These are phyloP conservation scores for Hydrolagus affinis DNA, from an alignment of 2,113 vertebrate species.

Conservation along the genomic window DNA sequence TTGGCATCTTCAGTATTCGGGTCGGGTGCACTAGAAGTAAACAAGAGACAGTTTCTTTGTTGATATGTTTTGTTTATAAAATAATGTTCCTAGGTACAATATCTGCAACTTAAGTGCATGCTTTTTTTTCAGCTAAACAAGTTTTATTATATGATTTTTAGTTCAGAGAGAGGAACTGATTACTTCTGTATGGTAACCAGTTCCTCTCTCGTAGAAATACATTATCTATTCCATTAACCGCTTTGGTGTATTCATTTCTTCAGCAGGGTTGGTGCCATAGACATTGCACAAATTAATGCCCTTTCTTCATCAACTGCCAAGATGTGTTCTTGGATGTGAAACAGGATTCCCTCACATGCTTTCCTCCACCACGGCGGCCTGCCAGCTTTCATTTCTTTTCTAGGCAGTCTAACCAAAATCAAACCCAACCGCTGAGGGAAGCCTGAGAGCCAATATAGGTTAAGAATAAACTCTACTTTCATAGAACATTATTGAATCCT, in stretches of 20 bases:
- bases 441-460: not conserved
- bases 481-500: not conserved
- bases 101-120: not conserved
- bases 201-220: too few relatives aligned
- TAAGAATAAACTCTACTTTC: not conserved
- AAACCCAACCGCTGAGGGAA: not conserved
- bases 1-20: slow-evolving; percentile 60
- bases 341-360: not conserved
- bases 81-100: not conserved
- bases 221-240: not conserved
- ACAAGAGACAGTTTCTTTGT: not conserved
- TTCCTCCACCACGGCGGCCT: too few relatives aligned
- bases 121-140: not conserved
- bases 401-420: not conserved
- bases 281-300: not conserved
- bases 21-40: slow-evolving; percentile 65
- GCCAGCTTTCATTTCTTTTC: too few relatives aligned
- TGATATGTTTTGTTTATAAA: not conserved
- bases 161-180: not conserved
- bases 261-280: not conserved
- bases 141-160: not conserved
- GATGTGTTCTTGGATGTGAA: not conserved
- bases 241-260: not conserved
- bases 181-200: not conserved
- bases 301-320: not conserved